Percentiles rank a stretch among this genome's conserved stretches.
Conservation (phyloP, 2,888 invertebrate genomes). For the Drosophila basisetae region DNA sequence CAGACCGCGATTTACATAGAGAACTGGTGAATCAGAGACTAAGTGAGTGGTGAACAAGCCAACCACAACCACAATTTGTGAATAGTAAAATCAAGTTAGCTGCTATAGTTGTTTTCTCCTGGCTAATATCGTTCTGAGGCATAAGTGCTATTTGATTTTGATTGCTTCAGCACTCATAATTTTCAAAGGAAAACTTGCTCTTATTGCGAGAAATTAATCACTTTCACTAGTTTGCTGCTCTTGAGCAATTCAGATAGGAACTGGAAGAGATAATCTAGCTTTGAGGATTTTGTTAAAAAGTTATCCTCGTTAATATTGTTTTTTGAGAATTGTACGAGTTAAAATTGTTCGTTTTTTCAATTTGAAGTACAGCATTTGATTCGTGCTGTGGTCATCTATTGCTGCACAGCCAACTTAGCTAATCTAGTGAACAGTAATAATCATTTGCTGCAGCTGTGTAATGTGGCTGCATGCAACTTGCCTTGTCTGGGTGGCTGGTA, state of each 20-base stretch:
- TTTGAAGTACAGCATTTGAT: slow-evolving; percentile 8
- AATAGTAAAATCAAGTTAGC: slow-evolving; percentile 17
- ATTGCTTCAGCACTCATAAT: too few relatives aligned
- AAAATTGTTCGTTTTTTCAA: slow-evolving; percentile 7
- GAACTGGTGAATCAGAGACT: slow-evolving; percentile 50
- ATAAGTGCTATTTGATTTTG: too few relatives aligned
- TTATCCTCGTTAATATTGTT: slow-evolving; percentile 26
- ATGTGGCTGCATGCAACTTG: slow-evolving; percentile 35
- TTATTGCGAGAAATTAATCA: background rate
- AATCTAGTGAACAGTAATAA: slow-evolving; percentile 64
- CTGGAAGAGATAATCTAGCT: slow-evolving; percentile 39
- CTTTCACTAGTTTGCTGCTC: slow-evolving; percentile 46
- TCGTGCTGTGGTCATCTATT: slow-evolving; percentile 21
- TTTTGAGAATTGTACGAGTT: background rate
- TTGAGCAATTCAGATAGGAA: slow-evolving; percentile 37
- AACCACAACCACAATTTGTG: background rate
- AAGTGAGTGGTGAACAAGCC: background rate
- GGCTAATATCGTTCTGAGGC: too few relatives aligned
- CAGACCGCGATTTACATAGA: slow-evolving; percentile 49
- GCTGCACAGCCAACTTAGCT: slow-evolving; percentile 54
- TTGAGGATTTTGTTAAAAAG: slow-evolving; percentile 36
- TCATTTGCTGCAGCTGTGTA: slow-evolving; percentile 68
- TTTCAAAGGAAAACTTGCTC: too few relatives aligned
- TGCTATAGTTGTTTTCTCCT: slow-evolving; percentile 41
- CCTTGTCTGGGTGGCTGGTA: slow-evolving; percentile 1